Percentiles rank a stretch among this genome's conserved stretches.
phyloP scores from a whole-genome alignment of 1,140 invertebrate genomes.

The Lepidotrigona ventralis region DNA sequence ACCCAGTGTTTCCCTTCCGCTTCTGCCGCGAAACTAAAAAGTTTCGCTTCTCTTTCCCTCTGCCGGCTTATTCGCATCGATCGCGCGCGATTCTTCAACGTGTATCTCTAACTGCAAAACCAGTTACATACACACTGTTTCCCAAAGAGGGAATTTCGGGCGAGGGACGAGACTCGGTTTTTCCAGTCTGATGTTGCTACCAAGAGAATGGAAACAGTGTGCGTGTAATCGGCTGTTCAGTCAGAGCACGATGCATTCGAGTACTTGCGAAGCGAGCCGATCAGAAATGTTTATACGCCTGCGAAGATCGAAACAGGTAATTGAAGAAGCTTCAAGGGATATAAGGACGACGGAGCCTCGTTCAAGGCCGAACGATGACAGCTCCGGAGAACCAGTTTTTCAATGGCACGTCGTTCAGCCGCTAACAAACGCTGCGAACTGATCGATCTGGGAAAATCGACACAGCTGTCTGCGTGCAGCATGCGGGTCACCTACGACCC shows the following conservation, averaged over 20 bases:
- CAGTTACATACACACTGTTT: neutral
- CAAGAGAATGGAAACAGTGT: neutral
- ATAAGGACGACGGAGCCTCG: neutral
- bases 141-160: no score
- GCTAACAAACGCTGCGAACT: neutral
- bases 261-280: neutral
- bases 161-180: neutral
- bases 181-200: neutral
- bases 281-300: neutral
- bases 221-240: constrained; percentile 5
- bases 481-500: neutral
- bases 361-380: neutral
- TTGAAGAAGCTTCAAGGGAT: neutral
- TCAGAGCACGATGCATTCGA: neutral
- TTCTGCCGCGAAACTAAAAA: constrained; percentile 13
- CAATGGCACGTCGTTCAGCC: neutral
- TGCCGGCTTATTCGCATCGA: no score
- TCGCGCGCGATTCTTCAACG: neutral
- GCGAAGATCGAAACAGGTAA: neutral
- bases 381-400: neutral
- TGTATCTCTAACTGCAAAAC: neutral
- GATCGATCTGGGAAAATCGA: neutral
- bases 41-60: neutral
- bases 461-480: neutral
- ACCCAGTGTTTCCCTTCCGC: neutral